A percentile compares a stretch with the other conserved stretches of the same genome.
phyloP scores from a whole-genome alignment of 2,888 invertebrate genomes.

The Diarsia rubi region DNA sequence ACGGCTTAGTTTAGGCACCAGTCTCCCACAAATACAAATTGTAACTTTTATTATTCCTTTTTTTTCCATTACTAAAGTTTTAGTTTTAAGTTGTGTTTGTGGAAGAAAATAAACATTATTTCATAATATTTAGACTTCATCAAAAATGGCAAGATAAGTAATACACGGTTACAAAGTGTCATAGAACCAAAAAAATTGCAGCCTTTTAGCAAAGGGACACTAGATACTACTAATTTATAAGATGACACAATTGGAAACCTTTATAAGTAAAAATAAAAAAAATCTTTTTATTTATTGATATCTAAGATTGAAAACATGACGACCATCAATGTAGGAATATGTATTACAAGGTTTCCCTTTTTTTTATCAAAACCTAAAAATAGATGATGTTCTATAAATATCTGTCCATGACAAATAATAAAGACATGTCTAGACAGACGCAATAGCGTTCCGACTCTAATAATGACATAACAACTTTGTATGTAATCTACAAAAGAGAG shows the following conservation, averaged over 20 bases:
- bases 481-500: conserved; percentile 16
- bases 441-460: conserved; percentile 6
- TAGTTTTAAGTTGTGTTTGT: too few species aligned
- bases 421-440: conserved; percentile 45
- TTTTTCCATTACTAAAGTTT: too few species aligned
- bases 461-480: conserved; percentile 10
- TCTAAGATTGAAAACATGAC: not conserved
- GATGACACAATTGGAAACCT: not conserved
- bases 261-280: not conserved
- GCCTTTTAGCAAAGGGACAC: not conserved
- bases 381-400: not conserved
- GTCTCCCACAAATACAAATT: too few species aligned
- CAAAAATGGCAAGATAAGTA: too few species aligned
- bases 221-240: not conserved
- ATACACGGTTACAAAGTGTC: not conserved
- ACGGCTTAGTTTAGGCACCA: too few species aligned
- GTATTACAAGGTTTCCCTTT: too few species aligned
- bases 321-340: not conserved
- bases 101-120: too few species aligned
- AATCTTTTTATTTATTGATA: not conserved
- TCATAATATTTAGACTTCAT: too few species aligned
- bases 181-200: not conserved
- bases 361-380: not conserved
- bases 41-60: too few species aligned
- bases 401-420: conserved; percentile 9